A percentile compares a stretch with the other conserved stretches of the same genome.
These are phyloP conservation scores for Drosophila mauritiana DNA, from an alignment of 1,140 invertebrate genomes.

Conservation along the genomic window DNA sequence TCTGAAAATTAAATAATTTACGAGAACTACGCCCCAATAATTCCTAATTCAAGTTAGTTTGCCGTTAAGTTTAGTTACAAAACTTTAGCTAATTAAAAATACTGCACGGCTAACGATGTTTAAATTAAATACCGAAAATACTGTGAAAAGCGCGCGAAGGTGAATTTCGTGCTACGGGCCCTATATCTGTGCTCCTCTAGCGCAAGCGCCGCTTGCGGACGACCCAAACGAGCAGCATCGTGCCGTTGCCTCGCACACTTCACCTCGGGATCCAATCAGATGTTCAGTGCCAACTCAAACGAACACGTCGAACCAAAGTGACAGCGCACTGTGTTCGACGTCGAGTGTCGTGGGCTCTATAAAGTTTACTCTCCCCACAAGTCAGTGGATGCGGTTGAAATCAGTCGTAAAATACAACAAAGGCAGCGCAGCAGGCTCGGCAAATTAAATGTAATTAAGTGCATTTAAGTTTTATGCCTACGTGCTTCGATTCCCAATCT, in stretches of 20 bases:
- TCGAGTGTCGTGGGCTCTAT: constrained; percentile 1
- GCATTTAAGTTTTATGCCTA: constrained; percentile 63
- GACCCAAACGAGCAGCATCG: background rate
- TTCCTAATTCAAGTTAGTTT: too few relatives aligned
- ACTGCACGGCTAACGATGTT: too few relatives aligned
- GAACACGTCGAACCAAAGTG: constrained; percentile 9
- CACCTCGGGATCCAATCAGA: constrained; percentile 10
- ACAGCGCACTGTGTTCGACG: constrained; percentile 4
- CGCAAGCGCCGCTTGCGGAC: background rate
- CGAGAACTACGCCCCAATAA: too few relatives aligned
- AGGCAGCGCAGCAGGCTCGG: constrained; percentile 31
- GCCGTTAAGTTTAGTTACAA: too few relatives aligned
- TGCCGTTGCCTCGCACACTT: constrained; percentile 6
- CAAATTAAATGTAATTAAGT: constrained; percentile 68
- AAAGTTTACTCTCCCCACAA: constrained; percentile 13
- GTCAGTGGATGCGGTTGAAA: constrained; percentile 7
- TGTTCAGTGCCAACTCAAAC: constrained; percentile 6
- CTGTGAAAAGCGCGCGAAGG: constrained; percentile 1
- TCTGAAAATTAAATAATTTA: too few relatives aligned
- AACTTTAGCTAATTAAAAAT: too few relatives aligned
- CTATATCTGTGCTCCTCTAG: constrained; percentile 2
- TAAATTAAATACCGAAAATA: background rate
- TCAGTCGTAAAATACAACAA: constrained; percentile 44
- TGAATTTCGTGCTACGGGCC: background rate
- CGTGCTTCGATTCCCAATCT: constrained; percentile 49